Base-by-base conservation (phyloP, 1,140 invertebrate genomes). In the Paracyclopina nana region DNA sequence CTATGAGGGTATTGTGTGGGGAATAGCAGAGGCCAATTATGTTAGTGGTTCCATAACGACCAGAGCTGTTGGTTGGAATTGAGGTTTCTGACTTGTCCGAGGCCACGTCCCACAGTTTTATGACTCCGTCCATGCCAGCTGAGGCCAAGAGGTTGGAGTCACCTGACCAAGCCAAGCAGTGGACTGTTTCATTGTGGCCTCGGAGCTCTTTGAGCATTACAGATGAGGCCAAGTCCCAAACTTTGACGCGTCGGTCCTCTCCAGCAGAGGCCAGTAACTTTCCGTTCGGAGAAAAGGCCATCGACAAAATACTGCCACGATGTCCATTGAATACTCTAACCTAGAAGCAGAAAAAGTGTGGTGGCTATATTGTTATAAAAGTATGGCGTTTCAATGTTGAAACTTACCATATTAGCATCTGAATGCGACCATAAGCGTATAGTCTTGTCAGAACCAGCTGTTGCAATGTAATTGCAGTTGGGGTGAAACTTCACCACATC, bases 401-500 rank as follows among this genome's bases (percentile, higher is more conserved):
- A n/a, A n/a, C 63, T 44, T 14, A 62, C 65, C 51, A 75, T 60
- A 58, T 67, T 70, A 1, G 70, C 74, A 57, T 76, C 73, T 48
- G 71, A 65, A 45, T 77, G 67, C 43, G 67, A 69, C 81, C 81
- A 86, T 52, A 86, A 62, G 25, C 80, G 69, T 46, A 85, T 72
- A 22, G 75, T 76, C 57, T 76, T 75, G 65, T 85, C 81, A 9
- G 73, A 68, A 16, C 80, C 80, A 12, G 79, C 80, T 1, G 78
- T 81, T 29, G 80, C 81, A 53, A 85, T 58, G 59, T 85, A 84
- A 56, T 73, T 72, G 52, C 77, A 74, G 63, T 82, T 85, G 1
- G 82, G 80, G 64, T 86, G 82, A 65, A 87, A 85, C 26, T 14
- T 28, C 20, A 83, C 70, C 58, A 77, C 73, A 63, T 84, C 82